Percentiles rank a stretch among this genome's conserved stretches.
phyloP scores from a whole-genome alignment of 2,888 invertebrate species.

The Caenorhabditis angaria region DNA sequence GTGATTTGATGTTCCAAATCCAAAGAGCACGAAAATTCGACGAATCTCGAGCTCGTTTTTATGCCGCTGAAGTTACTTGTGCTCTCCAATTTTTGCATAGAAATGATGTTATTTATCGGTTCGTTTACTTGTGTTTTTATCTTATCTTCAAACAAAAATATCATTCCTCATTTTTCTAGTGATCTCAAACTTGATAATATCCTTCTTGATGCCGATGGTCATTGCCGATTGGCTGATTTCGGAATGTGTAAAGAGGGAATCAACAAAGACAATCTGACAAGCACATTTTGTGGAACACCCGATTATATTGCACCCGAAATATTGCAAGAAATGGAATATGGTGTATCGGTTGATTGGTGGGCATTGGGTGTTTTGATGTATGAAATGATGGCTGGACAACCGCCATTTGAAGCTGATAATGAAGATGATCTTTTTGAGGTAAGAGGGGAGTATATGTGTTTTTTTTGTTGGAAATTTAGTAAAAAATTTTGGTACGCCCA shows the following conservation, averaged over 20 bases:
- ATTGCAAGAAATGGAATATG: conserved; percentile 86
- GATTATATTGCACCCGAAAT: conserved; percentile 97
- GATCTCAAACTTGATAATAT: conserved; percentile 99
- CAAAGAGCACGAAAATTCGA: conserved; percentile 97
- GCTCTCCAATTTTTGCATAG: conserved; percentile 95
- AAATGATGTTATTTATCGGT: conserved; percentile 93
- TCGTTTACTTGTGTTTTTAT: conserved; percentile 30
- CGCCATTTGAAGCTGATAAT: conserved; percentile 99
- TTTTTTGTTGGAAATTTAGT: too few species aligned
- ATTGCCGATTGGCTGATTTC: conserved; percentile 75
- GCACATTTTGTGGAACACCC: conserved; percentile 85
- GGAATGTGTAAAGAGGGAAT: conserved; percentile 99
- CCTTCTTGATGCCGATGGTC: conserved; percentile 82
- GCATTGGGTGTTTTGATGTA: conserved; percentile 88
- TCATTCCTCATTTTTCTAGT: conserved; percentile 77
- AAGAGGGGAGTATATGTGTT: too few species aligned
- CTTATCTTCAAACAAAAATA: neutral
- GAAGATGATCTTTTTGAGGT: conserved; percentile 96
- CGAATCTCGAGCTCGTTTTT: conserved; percentile 88
- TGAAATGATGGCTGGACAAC: conserved; percentile 99
- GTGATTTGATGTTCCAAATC: conserved; percentile 87
- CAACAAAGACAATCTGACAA: conserved; percentile 86
- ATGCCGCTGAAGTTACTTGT: conserved; percentile 96
- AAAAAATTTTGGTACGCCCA: too few species aligned
- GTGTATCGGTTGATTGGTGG: conserved; percentile 81